These are phyloP conservation scores for Lycia hirtaria DNA, from an alignment of 2,888 invertebrate genomes.

Conservation along the genomic window DNA sequence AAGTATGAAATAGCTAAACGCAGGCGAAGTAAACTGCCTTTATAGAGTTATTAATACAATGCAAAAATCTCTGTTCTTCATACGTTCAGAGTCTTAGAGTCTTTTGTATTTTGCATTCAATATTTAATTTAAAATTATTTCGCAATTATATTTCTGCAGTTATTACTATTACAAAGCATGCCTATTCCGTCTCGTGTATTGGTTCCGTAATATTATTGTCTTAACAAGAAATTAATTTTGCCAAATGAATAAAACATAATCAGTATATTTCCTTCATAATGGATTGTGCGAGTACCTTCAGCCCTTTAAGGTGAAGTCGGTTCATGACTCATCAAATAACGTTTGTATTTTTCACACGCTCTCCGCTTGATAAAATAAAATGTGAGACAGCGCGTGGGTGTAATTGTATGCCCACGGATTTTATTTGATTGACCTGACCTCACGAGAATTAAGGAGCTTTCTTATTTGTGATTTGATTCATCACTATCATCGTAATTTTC, in stretches of 20 bases:
- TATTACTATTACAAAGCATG: too few relatives aligned
- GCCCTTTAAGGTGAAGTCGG: constrained; percentile 28
- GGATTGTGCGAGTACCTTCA: constrained; percentile 8
- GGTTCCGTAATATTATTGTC: constrained; percentile 1
- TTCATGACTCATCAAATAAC: constrained; percentile 35
- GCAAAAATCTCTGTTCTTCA: too few relatives aligned
- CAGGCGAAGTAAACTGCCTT: too few relatives aligned
- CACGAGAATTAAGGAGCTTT: constrained; percentile 36
- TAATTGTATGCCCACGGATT: constrained; percentile 58
- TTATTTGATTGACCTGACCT: constrained; percentile 67
- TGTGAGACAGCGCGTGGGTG: constrained; percentile 36
- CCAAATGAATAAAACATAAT: constrained; percentile 1
- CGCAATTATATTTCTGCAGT: too few relatives aligned
- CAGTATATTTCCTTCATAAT: constrained; percentile 4
- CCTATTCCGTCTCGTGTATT: neutral
- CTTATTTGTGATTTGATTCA: neutral
- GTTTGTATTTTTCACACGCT: constrained; percentile 36
- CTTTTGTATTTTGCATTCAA: too few relatives aligned
- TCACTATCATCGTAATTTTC: too few relatives aligned
- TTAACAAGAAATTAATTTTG: neutral
- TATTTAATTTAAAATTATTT: too few relatives aligned
- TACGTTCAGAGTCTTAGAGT: too few relatives aligned
- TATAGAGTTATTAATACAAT: too few relatives aligned
- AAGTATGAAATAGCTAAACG: too few relatives aligned
- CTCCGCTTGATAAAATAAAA: constrained; percentile 40